phyloP scores from a whole-genome alignment of 2,797 vertebrate genomes.

The Nannoperca australis region DNA sequence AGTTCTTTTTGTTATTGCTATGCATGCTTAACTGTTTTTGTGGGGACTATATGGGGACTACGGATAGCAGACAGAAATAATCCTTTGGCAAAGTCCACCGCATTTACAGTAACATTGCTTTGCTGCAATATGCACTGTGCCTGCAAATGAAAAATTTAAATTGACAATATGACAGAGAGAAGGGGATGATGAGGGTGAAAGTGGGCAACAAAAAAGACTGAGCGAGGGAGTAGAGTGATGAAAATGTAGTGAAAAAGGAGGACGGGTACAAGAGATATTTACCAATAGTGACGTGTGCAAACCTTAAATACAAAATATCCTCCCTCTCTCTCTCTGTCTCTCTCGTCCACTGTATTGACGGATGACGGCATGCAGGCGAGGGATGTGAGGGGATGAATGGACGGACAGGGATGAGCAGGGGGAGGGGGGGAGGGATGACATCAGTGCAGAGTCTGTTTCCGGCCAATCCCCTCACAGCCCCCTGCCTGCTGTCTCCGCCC shows the following conservation, averaged over 20 bases:
- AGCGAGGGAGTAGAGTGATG: not conserved
- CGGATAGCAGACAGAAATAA: not conserved
- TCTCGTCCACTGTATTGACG: constrained; percentile 60
- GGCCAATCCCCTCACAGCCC: constrained; percentile 67
- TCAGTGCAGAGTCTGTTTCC: constrained; percentile 56
- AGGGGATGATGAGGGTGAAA: not conserved
- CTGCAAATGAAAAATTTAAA: constrained; percentile 6
- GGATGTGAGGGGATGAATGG: constrained; percentile 69
- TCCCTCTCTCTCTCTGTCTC: constrained; percentile 17
- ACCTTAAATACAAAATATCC: constrained; percentile 12
- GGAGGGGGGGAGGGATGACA: constrained; percentile 66
- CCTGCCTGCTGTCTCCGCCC: constrained; percentile 56
- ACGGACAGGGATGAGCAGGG: constrained; percentile 45
- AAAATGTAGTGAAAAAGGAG: constrained; percentile 22
- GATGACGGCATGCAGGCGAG: constrained; percentile 67
- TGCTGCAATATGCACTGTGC: not conserved
- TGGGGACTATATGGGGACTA: not conserved
- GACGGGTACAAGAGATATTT: constrained; percentile 35
- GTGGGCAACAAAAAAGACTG: not conserved
- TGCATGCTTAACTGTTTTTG: not conserved
- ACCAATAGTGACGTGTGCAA: constrained; percentile 35
- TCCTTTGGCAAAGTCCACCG: not conserved
- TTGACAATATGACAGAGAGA: not conserved
- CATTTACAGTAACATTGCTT: not conserved
- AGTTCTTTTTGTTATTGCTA: not conserved